Base-by-base conservation (phyloP, 1,140 invertebrate genomes). In the Hyposmocoma kahamanoa region DNA sequence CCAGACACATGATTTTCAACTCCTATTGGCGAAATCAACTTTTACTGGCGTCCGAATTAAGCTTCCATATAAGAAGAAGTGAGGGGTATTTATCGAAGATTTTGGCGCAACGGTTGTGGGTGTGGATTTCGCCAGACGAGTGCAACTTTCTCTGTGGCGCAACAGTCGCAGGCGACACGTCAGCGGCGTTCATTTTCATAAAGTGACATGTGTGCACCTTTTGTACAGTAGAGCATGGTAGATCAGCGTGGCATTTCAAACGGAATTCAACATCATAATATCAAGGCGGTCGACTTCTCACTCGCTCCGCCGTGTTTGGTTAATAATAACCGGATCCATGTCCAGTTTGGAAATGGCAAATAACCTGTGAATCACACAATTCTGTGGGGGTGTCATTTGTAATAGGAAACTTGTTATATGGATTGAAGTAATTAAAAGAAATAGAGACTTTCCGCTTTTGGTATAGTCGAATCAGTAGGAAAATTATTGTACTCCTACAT, bases 91-190 rank as follows among this genome's bases (percentile, higher is more conserved):
- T 63, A 53, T 67, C 47, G 57, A 70, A 76, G 56, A 80, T 84
- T 84, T 36, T 76, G 76, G 74, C 80, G 72, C 72, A 72, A 57
- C 55, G 53, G 59, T 52, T 63, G 80, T 81, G 74, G 76, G 80
- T 67, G 80, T 74, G 6, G 80, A 78, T 84, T 84, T 84, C 77
- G 70, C 77, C 77, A 84, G 71, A 57, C 67, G 53, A 62, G 44
- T 58, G 58, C 62, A 50, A 71, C 80, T 81, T 84, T 81, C 77
- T 80, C 77, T 59, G 56, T 64, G 67, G 76, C 70, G 72, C 67
- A 73, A 79, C 55, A 63, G 38, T 42, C 44, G 50, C 48, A 45
- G 44, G 32, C 15, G 8, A 6, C 50, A 52, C 54, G 53, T 53
- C 59, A 55, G 36, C 42, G 36, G 46, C 52, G 24, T 11, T 5